Evolutionary conservation across 1,140 invertebrate species (phyloP).

Genomic region (Cyphomyrmex costatus): DNA sequence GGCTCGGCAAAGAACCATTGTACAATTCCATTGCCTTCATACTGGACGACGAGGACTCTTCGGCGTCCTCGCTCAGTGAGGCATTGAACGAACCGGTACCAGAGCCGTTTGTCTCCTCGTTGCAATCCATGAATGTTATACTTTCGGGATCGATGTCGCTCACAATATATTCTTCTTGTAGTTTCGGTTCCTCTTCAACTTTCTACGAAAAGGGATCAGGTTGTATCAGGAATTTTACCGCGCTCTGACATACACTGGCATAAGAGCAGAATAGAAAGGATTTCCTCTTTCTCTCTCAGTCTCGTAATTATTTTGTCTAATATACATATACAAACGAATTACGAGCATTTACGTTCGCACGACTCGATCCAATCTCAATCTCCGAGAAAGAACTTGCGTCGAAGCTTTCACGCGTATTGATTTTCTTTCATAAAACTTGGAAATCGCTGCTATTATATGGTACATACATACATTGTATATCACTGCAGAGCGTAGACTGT

Average conservation of each 20-base stretch:
- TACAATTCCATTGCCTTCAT: conserved; percentile 69
- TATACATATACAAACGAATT: conserved; percentile 26
- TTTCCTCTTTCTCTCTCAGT: background rate
- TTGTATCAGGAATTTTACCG: conserved; percentile 33
- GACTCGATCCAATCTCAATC: conserved; percentile 54
- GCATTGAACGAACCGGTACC: conserved; percentile 75
- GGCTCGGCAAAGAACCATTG: conserved; percentile 55
- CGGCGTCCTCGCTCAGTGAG: conserved; percentile 76
- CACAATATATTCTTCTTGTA: conserved; percentile 79
- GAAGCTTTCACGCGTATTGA: conserved; percentile 63
- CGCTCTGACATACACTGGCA: background rate
- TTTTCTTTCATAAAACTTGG: conserved; percentile 13
- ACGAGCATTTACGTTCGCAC: conserved; percentile 55
- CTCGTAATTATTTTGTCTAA: conserved; percentile 46
- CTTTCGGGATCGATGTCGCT: conserved; percentile 80
- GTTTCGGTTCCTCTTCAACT: conserved; percentile 65
- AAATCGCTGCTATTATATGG: conserved; percentile 11
- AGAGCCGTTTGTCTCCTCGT: conserved; percentile 78
- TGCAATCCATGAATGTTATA: conserved; percentile 75
- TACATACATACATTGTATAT: too few species aligned
- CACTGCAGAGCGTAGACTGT: background rate
- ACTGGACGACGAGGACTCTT: conserved; percentile 74
- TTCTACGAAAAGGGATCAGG: conserved; percentile 70
- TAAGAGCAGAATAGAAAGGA: conserved; percentile 6
- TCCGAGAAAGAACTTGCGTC: conserved; percentile 25